phyloP scores from a whole-genome alignment of 1,140 invertebrate genomes.

The Berghia stephanieae region DNA sequence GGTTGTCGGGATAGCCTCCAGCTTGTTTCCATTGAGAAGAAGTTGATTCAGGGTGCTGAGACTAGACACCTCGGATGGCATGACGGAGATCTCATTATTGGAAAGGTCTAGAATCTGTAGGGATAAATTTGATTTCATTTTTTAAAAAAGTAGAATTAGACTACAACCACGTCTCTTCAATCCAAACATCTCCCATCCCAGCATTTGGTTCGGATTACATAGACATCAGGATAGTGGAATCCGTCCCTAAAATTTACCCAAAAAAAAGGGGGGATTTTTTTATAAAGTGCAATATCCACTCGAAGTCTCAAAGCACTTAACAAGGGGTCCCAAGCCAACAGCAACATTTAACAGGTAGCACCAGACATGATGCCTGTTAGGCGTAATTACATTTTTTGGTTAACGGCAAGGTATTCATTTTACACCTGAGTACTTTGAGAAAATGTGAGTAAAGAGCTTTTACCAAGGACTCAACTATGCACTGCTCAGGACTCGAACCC shows the following conservation, averaged over 20 bases:
- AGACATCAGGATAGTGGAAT: no score
- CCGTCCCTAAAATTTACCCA: no score
- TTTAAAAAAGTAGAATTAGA: background rate
- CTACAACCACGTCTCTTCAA: background rate
- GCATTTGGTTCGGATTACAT: background rate
- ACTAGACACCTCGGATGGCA: conserved; percentile 50
- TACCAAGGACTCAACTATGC: no score
- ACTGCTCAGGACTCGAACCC: no score
- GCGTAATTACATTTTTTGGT: no score
- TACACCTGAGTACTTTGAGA: no score
- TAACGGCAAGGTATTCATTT: no score
- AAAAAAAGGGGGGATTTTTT: no score
- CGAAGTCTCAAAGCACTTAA: background rate
- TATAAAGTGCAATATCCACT: background rate
- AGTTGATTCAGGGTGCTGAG: conserved; percentile 51
- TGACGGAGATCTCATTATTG: conserved; percentile 55
- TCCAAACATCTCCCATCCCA: background rate
- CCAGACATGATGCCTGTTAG: no score
- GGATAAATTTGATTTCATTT: background rate
- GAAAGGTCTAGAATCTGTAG: conserved; percentile 51
- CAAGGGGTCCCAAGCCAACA: no score
- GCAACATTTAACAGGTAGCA: no score
- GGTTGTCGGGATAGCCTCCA: conserved; percentile 46
- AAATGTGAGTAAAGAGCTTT: no score
- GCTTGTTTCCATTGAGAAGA: conserved; percentile 49